Base-by-base conservation (phyloP, 1,140 invertebrate species). In the Drosophila repletoides region DNA sequence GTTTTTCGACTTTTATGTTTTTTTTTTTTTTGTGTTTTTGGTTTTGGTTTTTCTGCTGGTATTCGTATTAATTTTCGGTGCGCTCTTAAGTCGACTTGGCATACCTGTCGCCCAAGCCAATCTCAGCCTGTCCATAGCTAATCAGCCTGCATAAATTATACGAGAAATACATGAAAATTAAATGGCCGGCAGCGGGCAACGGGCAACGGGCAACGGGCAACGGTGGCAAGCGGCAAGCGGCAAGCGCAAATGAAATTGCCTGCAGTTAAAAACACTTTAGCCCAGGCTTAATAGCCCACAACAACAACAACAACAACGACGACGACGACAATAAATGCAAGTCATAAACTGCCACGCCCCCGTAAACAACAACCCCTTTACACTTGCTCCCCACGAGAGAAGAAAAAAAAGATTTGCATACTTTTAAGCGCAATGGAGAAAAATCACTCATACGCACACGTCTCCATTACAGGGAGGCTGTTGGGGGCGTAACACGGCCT, bases 191-290 rank as follows among this genome's bases (percentile, higher is more conserved):
- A 59, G 60, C 58, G n/a, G n/a, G n/a, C n/a, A n/a, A n/a, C n/a
- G n/a, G n/a, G n/a, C n/a, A n/a, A n/a, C n/a, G n/a, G n/a, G n/a
- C n/a, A n/a, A n/a, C n/a, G n/a, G n/a, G n/a, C n/a, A n/a, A n/a
- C n/a, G n/a, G n/a, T n/a, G n/a, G n/a, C n/a, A n/a, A n/a, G n/a
- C n/a, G n/a, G n/a, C n/a, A n/a, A 63, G 60, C 26, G 55, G 59
- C 63, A 55, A n/a, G 17, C 21, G 34, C 58, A 87, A 88, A 84
- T 88, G 75, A 72, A 88, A 84, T 88, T 88, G 84, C 84, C 84
- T 84, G 75, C 77, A 88, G 84, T 88, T 84, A 79, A 76, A 83
- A 76, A 68, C 83, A 83, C 74, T 88, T 88, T 67, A 49, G n/a
- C n/a, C 43, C 51, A 24, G 55, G 19, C 55, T 53, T 63, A 63